A percentile compares a stretch with the other conserved stretches of the same genome.
Conservation (phyloP, 2,113 vertebrate species). For the Macquaria australasica region DNA sequence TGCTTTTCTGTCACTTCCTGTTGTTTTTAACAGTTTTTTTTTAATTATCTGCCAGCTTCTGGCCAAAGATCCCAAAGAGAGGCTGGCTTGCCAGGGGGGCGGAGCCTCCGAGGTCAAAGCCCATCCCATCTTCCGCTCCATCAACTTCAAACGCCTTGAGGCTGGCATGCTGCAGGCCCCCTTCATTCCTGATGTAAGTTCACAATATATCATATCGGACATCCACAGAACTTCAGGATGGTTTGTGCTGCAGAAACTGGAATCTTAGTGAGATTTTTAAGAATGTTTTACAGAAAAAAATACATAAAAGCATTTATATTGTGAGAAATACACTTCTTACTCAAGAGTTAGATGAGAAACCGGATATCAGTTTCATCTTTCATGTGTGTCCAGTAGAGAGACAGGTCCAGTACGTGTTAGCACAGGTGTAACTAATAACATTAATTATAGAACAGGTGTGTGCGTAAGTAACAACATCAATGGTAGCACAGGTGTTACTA, state of each 20-base stretch:
- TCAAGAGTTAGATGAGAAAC: background rate
- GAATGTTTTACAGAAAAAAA: too few species aligned
- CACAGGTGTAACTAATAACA: background rate
- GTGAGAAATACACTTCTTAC: background rate
- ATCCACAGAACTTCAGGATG: background rate
- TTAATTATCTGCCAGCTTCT: conserved; percentile 85
- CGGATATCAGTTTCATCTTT: too few species aligned
- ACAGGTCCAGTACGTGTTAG: background rate
- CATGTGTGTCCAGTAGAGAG: background rate
- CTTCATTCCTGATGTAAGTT: conserved; percentile 95
- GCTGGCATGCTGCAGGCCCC: conserved; percentile 95
- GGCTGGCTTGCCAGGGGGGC: conserved; percentile 90
- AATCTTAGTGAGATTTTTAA: too few species aligned
- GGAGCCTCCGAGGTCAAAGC: conserved; percentile 93
- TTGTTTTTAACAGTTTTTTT: background rate
- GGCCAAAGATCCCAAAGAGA: conserved; percentile 91
- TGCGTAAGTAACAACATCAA: background rate
- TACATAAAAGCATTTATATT: too few species aligned
- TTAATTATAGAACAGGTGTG: background rate
- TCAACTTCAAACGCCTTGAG: conserved; percentile 96
- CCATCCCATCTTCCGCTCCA: conserved; percentile 91
- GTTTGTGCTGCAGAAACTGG: background rate
- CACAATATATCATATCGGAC: too few species aligned
- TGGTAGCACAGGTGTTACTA: background rate
- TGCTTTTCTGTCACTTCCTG: background rate